Evolutionary conservation across 1,140 invertebrate species (phyloP), one percentile per base, ranked within the genome.

Genomic region (Zaprionus lachaisei): DNA sequence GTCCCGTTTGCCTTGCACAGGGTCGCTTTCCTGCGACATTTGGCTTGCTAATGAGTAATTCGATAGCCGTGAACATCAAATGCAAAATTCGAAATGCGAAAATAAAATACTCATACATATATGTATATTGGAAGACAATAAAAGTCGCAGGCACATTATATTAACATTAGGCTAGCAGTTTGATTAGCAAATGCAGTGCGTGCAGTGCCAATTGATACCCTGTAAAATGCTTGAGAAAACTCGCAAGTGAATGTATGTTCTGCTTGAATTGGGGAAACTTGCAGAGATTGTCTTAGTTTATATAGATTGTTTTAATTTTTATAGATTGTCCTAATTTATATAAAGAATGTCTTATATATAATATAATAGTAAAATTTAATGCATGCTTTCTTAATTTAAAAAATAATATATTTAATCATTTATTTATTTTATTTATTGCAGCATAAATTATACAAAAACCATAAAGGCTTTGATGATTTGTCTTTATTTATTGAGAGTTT

Each of bases 1-100:
- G 6, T 20, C 44, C n/a, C 41, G n/a, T 34, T 34, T 34, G 5
- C 6, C 2, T 5, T 17, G 17, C n/a, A 9, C 31, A 34, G 44
- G 60, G 51, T 72, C 38, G 14, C 20, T 7, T 6, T 47, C 41
- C n/a, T 47, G n/a, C 17, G 17, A 62, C 67, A 70, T 77, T 74
- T 41, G 22, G 55, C 31, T 37, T 47, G 55, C 60, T 75, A 79
- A 79, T 79, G 71, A 79, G 72, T 70, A 66, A 79, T 79, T 69
- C 60, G 66, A 79, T 79, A 75, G 65, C 44, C 65, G 26, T 15
- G 20, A 49, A 38, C 68, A 65, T 76, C 61, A 63, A 71, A 71
- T 75, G 34, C 38, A 4, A 63, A 70, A 75, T 60, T 56, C 26
- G 9, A 63, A 70, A 75, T 60, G 62, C 26, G 49, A 34, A 44